Percentiles rank a stretch among this genome's conserved stretches.
Evolutionary conservation across 2,888 invertebrate genomes (phyloP).

Genomic region (Syritta pipiens): DNA sequence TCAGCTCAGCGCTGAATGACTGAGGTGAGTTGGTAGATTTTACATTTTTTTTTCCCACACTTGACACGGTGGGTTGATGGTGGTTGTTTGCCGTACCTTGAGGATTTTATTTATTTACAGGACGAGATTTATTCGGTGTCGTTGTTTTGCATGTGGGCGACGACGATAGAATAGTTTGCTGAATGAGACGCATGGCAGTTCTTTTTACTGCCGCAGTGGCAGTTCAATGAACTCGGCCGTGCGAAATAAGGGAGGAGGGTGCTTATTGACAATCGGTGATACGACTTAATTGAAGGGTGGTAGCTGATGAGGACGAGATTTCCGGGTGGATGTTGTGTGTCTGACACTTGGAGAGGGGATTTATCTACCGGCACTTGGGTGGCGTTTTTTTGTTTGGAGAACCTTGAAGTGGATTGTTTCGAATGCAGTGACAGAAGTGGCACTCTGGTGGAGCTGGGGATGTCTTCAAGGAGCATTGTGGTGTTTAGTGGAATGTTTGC

Average conservation of each 20-base stretch:
- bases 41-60: slow-evolving; percentile 1
- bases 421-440: too few species aligned
- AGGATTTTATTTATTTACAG: slow-evolving; percentile 27
- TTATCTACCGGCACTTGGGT: background rate
- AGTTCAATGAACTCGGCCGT: slow-evolving; percentile 27
- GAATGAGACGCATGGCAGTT: background rate
- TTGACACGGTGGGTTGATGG: background rate
- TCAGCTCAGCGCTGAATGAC: slow-evolving; percentile 47
- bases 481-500: too few species aligned
- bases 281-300: slow-evolving; percentile 26
- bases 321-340: slow-evolving; percentile 7
- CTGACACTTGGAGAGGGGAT: slow-evolving; percentile 1
- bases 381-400: background rate
- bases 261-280: slow-evolving; percentile 43
- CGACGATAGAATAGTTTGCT: background rate
- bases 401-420: too few species aligned
- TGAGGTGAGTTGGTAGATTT: slow-evolving; percentile 10
- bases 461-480: too few species aligned
- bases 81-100: slow-evolving; percentile 9
- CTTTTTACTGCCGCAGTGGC: slow-evolving; percentile 5
- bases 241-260: background rate
- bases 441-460: too few species aligned
- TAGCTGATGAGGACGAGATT: background rate
- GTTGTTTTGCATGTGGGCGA: slow-evolving; percentile 18
- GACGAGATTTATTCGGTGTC: slow-evolving; percentile 1